Base-by-base conservation (phyloP, 2,797 vertebrate species). In the Acanthurus tractus region DNA sequence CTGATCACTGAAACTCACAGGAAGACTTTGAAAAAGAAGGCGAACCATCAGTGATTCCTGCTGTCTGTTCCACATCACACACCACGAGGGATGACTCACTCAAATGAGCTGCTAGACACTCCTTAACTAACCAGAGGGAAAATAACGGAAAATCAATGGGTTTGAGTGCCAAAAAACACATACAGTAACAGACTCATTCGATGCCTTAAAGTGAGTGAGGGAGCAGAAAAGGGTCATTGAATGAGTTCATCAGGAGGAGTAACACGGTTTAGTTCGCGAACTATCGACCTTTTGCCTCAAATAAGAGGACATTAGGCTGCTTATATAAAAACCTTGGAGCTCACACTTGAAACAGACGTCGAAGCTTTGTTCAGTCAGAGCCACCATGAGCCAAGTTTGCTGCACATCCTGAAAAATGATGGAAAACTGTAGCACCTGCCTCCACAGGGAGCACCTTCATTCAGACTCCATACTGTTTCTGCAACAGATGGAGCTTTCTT, bases 321-420 rank as follows among this genome's bases (percentile, higher is more conserved):
- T 34, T 34, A 29, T 29, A 29, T 29, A 29, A 29, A 29, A 29
- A 29, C 29, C 29, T 78, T 49, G 46, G n/a, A 42, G 57, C 71
- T 65, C 48, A 34, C 20, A 63, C 23, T 72, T 56, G 25, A 57
- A 81, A 58, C 56, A 78, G 64, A 53, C 61, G 49, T 69, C 52
- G 53, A 44, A 23, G 55, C 20, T 70, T 65, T 82, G 63, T 63
- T 77, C 42, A 3, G 25, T n/a, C 38, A 67, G 40, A 64, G 34
- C 2, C 17, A 52, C 14, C 59, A 76, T 53, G 66, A 59, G 36
- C 29, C 50, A 73, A 69, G 68, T 64, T 44, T 0, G 2, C 20
- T 23, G 29, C 75, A 29, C 29, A 61, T 46, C 14, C 38, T 2
- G 15, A 59, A 57, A 57, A 78, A 67, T 52, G 69, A 55, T 14